These are phyloP conservation scores for Lucinisca nassula DNA, from an alignment of 2,888 invertebrate species.

Conservation along the genomic window DNA sequence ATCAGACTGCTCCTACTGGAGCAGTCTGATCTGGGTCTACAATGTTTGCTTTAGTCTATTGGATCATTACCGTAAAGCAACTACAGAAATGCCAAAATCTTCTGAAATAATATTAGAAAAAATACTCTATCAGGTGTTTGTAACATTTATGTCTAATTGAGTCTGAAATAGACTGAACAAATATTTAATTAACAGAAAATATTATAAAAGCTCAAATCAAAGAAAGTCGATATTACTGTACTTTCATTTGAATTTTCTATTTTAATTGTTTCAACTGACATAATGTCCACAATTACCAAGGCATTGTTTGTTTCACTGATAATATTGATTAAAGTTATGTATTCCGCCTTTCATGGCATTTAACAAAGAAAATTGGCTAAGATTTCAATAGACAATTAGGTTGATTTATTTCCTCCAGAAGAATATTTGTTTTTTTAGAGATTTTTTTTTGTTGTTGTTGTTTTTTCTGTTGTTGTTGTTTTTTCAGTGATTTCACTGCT, in stretches of 20 bases:
- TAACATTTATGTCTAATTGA: no score
- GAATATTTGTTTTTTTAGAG: no score
- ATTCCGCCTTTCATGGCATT: neutral
- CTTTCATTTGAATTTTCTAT: neutral
- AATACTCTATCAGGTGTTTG: no score
- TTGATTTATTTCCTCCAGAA: neutral
- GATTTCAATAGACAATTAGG: neutral
- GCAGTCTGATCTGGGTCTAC: no score
- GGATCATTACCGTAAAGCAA: no score
- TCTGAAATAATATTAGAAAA: no score
- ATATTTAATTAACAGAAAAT: neutral
- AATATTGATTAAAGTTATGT: neutral
- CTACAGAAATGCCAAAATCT: no score
- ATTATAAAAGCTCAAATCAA: neutral
- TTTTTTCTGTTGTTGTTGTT: no score
- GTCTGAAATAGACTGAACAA: neutral
- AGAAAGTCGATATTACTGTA: neutral
- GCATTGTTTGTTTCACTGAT: conserved; percentile 5
- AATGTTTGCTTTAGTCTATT: no score
- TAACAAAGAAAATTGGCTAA: neutral
- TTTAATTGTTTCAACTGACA: neutral
- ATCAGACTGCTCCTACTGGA: no score
- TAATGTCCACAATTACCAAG: neutral
- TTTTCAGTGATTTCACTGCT: no score
- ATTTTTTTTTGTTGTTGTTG: no score